A percentile compares a stretch with the other conserved stretches of the same genome.
Conservation (phyloP, 1,140 invertebrate species). For the Bombus soroeensis region DNA sequence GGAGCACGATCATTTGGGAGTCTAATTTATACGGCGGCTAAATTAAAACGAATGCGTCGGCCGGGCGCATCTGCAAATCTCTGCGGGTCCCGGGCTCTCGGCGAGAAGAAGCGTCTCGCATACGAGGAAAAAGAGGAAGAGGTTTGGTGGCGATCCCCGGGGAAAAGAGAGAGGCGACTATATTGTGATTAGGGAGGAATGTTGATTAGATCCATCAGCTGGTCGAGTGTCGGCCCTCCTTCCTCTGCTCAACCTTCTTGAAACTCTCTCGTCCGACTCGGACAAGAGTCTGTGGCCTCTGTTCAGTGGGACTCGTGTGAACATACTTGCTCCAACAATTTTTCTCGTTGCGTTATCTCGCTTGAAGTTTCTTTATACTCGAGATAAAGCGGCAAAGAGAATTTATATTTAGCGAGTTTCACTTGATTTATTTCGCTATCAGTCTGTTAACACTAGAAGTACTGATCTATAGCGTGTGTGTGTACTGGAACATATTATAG, state of each 20-base stretch:
- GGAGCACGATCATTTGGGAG: slow-evolving; percentile 73
- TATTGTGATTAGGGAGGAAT: slow-evolving; percentile 77
- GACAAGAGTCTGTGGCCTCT: slow-evolving; percentile 1
- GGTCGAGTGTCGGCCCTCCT: slow-evolving; percentile 66
- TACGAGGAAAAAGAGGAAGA: slow-evolving; percentile 30
- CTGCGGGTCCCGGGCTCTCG: slow-evolving; percentile 27
- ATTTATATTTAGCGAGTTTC: not conserved
- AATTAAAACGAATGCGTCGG: slow-evolving; percentile 76
- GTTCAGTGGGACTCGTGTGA: not conserved
- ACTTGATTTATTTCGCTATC: not conserved
- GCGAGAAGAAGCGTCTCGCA: slow-evolving; percentile 9
- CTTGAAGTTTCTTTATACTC: not conserved
- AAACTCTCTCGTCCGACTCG: slow-evolving; percentile 52
- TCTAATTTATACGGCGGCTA: slow-evolving; percentile 79
- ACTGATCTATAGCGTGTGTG: not conserved
- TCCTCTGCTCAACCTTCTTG: slow-evolving; percentile 63
- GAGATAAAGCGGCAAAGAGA: no score
- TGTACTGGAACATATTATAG: not conserved
- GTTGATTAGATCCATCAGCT: slow-evolving; percentile 82
- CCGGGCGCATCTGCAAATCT: slow-evolving; percentile 63
- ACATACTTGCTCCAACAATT: not conserved
- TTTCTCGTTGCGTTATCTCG: not conserved
- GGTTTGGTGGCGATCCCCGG: not conserved
- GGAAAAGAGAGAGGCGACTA: slow-evolving; percentile 58
- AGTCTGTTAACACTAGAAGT: not conserved